Base-by-base conservation (phyloP, 2,113 vertebrate genomes). In the Rhodinocichla rosea region DNA sequence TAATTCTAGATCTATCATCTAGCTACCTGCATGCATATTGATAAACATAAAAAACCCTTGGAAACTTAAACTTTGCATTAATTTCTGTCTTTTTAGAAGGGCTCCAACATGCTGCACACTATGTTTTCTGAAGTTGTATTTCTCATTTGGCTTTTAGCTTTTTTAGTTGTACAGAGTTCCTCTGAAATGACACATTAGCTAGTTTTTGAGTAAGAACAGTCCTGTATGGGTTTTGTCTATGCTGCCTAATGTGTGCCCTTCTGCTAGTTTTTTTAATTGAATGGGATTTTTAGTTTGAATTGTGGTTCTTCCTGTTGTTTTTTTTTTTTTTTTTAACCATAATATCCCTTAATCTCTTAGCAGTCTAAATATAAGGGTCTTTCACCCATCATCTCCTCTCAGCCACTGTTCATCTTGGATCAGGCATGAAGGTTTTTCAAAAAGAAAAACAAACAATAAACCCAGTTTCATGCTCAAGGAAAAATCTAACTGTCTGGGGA, bases 191-290 rank as follows among this genome's bases (percentile, higher is more conserved):
- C 8, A 24, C 1, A 9, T 47, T 55, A 10, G 3, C 4, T 37
- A 37, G 42, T 9, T 8, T 69, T 37, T 83, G 20, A 44, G 15
- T 37, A 11, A 73, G 26, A 76, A 32, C 4, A 14, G 3, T 45
- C 22, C 20, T 49, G 7, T 26, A 11, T 55, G 15, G n/a, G 4
- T 21, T 57, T 15, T 30, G 11, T 59, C 32, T 63, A 50, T 40
- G 26, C 3, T 67, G 16, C 22, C 11, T 7, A 28, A 10, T 1
- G 0, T 35, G 20, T 47, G 7, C 3, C 5, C 70, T 80, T 63
- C 76, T 75, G 7, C 1, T 42, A 30, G 2, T 0, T 19, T 79
- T 76, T 89, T 85, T 15, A 59, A 55, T 33, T 2, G 6, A 74
- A 32, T 32, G 0, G 16, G 2, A 6, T 11, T 42, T 16, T 42